A percentile compares a stretch with the other conserved stretches of the same genome.
These are phyloP conservation scores for Eulimnadia texana DNA, from an alignment of 1,140 invertebrate genomes.

Conservation along the genomic window DNA sequence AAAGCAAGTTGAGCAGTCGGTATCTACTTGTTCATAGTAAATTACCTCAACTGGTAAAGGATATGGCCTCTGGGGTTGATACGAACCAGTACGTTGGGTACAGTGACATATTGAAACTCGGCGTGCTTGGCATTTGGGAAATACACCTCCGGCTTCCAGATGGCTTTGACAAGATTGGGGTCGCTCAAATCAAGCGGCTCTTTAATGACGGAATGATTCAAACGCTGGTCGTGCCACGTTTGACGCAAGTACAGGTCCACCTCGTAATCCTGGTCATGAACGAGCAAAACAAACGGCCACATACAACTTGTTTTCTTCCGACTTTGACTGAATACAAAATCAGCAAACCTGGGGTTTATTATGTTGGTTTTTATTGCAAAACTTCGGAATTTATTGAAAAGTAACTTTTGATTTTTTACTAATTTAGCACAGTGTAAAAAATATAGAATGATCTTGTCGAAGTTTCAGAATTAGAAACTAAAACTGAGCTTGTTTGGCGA, in stretches of 20 bases:
- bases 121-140: slow-evolving; percentile 52
- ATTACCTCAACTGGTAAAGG: slow-evolving; percentile 45
- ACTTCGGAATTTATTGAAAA: no score
- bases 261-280: slow-evolving; percentile 37
- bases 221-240: slow-evolving; percentile 38
- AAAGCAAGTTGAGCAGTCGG: not conserved
- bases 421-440: no score
- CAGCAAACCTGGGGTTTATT: no score
- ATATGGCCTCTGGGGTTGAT: slow-evolving; percentile 44
- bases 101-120: slow-evolving; percentile 47
- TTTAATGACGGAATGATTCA: slow-evolving; percentile 35
- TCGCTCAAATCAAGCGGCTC: slow-evolving; percentile 40
- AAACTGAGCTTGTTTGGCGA: no score
- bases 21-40: no score
- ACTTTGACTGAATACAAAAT: not conserved
- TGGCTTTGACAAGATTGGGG: slow-evolving; percentile 38
- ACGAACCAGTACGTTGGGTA: slow-evolving; percentile 49
- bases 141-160: slow-evolving; percentile 54
- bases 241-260: slow-evolving; percentile 42
- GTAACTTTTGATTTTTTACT: no score
- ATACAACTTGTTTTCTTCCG: not conserved
- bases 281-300: not conserved
- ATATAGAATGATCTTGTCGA: no score
- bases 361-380: no score
- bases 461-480: no score